These are phyloP conservation scores for Ips nitidus DNA, from an alignment of 1,140 invertebrate species.

Conservation along the genomic window DNA sequence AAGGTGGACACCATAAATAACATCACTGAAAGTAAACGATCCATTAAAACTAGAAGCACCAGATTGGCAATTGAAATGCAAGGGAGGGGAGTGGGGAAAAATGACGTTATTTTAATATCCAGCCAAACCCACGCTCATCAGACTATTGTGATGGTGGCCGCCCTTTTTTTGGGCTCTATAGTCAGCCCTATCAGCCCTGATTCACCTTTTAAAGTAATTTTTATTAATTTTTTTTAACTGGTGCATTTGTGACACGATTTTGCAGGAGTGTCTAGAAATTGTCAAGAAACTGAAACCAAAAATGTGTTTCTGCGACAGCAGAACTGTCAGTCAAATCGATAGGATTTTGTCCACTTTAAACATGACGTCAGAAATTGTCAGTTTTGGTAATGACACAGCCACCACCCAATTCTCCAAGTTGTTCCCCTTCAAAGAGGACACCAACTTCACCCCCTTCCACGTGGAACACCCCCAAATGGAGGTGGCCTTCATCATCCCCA, in stretches of 20 bases:
- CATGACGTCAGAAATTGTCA: conserved; percentile 27
- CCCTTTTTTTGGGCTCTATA: conserved; percentile 41
- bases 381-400: conserved; percentile 28
- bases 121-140: conserved; percentile 42
- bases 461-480: conserved; percentile 34
- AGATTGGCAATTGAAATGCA: conserved; percentile 39
- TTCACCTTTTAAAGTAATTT: conserved; percentile 18
- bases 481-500: conserved; percentile 41
- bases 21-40: conserved; percentile 42
- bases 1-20: conserved; percentile 38
- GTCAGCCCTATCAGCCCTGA: conserved; percentile 43
- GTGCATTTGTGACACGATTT: neutral
- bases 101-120: conserved; percentile 42
- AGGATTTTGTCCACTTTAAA: conserved; percentile 31
- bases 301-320: conserved; percentile 42
- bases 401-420: conserved; percentile 36
- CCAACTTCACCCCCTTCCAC: conserved; percentile 29
- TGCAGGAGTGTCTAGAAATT: conserved; percentile 36
- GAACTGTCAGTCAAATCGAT: conserved; percentile 38
- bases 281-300: conserved; percentile 41
- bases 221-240: neutral
- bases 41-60: conserved; percentile 36
- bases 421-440: conserved; percentile 29
- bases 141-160: conserved; percentile 41
- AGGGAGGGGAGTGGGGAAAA: conserved; percentile 27